Base-by-base conservation (phyloP, 2,797 vertebrate genomes). In the Anguilla pacifica region DNA sequence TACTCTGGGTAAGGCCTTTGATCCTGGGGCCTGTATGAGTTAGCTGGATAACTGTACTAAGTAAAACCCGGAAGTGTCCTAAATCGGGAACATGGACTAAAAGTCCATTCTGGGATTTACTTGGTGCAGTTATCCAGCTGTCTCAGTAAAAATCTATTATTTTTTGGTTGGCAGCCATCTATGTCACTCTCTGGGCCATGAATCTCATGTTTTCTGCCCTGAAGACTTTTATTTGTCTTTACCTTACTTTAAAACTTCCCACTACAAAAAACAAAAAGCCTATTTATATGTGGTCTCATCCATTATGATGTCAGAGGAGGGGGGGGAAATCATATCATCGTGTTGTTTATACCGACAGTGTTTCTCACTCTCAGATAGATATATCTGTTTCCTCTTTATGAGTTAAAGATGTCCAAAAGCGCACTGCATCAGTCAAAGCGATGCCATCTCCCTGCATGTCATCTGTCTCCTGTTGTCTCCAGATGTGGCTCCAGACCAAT, bases 401-500 rank as follows among this genome's bases (percentile, higher is more conserved):
- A 89, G 88, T 89, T 92, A 90, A 93, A 93, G 90, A 92, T 93
- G 91, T 89, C 91, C 90, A 90, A 25, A 39, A 57, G 83, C 39
- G 13, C 39, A 82, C 19, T 49, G 61, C 67, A 31, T 79, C 59
- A 81, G 84, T 51, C 72, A 53, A 51, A 55, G 74, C 53, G 86
- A 51, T 84, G 85, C n/a, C 67, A 86, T 82, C 86, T 61, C 86
- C 57, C 81, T 13, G 35, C 35, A 1, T 81, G 7, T 22, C n/a
- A 46, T 87, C 43, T 70, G 92, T 94, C 94, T 93, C 87, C 88
- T 89, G 86, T 91, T 89, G 92, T 92, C 43, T 95, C 92, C 89
- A 93, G 94, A 89, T 92, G 87, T 91, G 93, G 91, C 94, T 94
- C 90, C 93, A 35, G 35, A 93, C 95, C 92, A 93, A 91, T 51